A percentile compares a stretch with the other conserved stretches of the same genome.
phyloP scores from a whole-genome alignment of 2,113 vertebrate genomes.

The Lasiurus borealis region DNA sequence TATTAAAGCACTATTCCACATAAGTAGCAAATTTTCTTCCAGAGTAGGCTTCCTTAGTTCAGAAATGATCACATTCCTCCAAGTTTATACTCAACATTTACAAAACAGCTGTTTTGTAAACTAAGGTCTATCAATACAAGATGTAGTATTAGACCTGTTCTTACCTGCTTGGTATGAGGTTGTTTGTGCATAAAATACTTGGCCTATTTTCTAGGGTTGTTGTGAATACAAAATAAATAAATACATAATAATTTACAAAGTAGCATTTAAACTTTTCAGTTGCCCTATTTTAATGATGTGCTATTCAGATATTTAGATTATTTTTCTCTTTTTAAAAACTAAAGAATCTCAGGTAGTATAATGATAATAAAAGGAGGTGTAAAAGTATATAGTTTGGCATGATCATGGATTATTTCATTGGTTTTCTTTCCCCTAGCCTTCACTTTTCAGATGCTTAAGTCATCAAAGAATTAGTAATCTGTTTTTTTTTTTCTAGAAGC shows the following conservation, averaged over 20 bases:
- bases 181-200: constrained; percentile 28
- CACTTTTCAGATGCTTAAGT: neutral
- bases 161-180: constrained; percentile 33
- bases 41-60: neutral
- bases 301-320: constrained; percentile 16
- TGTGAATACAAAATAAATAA: constrained; percentile 60
- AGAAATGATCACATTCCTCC: constrained; percentile 6
- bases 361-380: constrained; percentile 24
- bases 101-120: constrained; percentile 58
- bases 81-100: constrained; percentile 56
- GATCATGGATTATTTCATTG: neutral
- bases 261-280: neutral
- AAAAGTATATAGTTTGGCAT: neutral
- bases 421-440: neutral
- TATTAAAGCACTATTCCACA: neutral
- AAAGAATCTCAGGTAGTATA: neutral
- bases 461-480: constrained; percentile 13
- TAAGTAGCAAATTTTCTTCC: neutral
- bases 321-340: neutral
- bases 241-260: constrained; percentile 53
- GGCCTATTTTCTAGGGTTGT: neutral
- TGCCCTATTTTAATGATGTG: constrained; percentile 21
- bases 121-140: neutral
- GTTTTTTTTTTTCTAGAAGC: constrained; percentile 29
- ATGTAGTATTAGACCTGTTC: neutral